A percentile compares a stretch with the other conserved stretches of the same genome.
phyloP scores from a whole-genome alignment of 2,113 vertebrate species.

The Petrocephalus microphthalmus region DNA sequence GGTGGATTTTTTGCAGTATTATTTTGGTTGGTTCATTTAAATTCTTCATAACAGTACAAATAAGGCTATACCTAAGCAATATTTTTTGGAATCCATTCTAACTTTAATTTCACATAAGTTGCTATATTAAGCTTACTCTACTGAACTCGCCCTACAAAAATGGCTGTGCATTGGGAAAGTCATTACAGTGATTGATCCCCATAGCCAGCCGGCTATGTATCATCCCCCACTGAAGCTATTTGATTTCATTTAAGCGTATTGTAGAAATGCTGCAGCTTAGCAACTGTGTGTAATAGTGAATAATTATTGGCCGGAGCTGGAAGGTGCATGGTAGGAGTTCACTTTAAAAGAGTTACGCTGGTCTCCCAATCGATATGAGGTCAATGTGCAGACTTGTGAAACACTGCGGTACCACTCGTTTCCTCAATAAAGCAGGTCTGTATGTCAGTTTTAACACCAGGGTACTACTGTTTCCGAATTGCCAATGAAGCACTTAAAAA shows the following conservation, averaged over 20 bases:
- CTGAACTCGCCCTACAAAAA: conserved; percentile 31
- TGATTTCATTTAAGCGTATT: conserved; percentile 54
- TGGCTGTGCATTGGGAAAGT: conserved; percentile 45
- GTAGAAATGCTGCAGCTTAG: conserved; percentile 39
- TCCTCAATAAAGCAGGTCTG: background rate
- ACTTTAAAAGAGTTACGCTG: conserved; percentile 3
- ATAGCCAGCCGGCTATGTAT: conserved; percentile 57
- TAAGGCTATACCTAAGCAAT: conserved; percentile 43
- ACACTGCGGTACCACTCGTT: background rate
- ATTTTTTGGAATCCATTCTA: conserved; percentile 37
- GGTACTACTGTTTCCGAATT: background rate
- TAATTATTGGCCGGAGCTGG: conserved; percentile 40
- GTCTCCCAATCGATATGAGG: background rate
- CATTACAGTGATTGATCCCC: conserved; percentile 52
- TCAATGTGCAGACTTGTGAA: background rate
- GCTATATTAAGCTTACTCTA: background rate
- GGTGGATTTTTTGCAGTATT: conserved; percentile 33
- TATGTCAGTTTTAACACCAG: background rate
- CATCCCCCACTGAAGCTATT: conserved; percentile 48
- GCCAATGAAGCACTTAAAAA: background rate
- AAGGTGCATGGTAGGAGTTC: conserved; percentile 13
- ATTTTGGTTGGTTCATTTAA: conserved; percentile 34
- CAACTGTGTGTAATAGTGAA: conserved; percentile 39
- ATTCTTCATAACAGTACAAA: conserved; percentile 46
- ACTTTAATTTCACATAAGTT: conserved; percentile 13